Base-by-base conservation (phyloP, 2,888 invertebrate genomes). In the Platycheirus rosarum region DNA sequence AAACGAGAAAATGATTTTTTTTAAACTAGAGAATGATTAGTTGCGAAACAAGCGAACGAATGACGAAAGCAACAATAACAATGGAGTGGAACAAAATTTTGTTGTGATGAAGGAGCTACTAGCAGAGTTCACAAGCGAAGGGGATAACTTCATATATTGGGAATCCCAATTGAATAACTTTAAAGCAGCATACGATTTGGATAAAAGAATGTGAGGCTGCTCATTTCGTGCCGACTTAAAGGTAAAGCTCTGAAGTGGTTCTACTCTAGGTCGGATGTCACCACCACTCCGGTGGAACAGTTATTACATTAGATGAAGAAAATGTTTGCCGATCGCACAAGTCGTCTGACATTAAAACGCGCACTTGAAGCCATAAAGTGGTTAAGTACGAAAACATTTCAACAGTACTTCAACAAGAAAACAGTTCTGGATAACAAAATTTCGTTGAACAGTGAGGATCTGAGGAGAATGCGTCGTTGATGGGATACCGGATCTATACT, bases 391-490 rank as follows among this genome's bases (percentile, higher is more conserved):
- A 57, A 14, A 79, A 68, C 29, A 29, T 82, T 11, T 76, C 76
- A 1, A 69, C 82, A 1, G 71, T 85, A 35, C 77, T 84, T 74
- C 4, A 55, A 51, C 6, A 78, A 82, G 35, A 84, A 75, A 40
- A 53, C 40, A 32, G 37, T n/a, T n/a, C n/a, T n/a, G n/a, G n/a
- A n/a, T n/a, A n/a, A n/a, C n/a, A n/a, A n/a, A n/a, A n/a, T n/a
- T n/a, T n/a, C n/a, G n/a, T n/a, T n/a, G n/a, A n/a, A n/a, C n/a
- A n/a, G n/a, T n/a, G n/a, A n/a, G n/a, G n/a, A n/a, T n/a, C n/a
- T n/a, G n/a, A n/a, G n/a, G n/a, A n/a, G n/a, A n/a, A n/a, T n/a
- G n/a, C n/a, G n/a, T n/a, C n/a, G n/a, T n/a, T n/a, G n/a, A n/a
- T n/a, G n/a, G n/a, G n/a, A n/a, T n/a, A n/a, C n/a, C n/a, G n/a